These are phyloP conservation scores for Pocillopora grandis DNA, from an alignment of 92 coral and sea anemone species.

Conservation along the genomic window DNA sequence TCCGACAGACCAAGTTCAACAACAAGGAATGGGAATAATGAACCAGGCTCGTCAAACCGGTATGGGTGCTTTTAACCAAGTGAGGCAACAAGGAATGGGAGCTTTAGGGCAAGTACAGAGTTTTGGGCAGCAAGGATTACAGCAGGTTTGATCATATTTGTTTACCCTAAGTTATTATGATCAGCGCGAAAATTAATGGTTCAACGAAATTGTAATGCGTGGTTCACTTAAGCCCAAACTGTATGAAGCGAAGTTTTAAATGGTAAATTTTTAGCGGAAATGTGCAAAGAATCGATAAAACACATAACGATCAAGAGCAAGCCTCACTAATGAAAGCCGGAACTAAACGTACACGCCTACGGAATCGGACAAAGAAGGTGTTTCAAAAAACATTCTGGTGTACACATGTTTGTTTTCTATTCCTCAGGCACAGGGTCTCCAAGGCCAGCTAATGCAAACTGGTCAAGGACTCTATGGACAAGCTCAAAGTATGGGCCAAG, in stretches of 20 bases:
- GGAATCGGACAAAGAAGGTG: no score
- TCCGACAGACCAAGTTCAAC: constrained; percentile 72
- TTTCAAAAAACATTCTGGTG: background rate
- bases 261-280: no score
- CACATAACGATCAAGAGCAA: no score
- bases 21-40: constrained; percentile 84
- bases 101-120: constrained; percentile 67
- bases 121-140: constrained; percentile 77
- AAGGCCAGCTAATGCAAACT: constrained; percentile 41
- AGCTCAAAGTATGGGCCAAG: constrained; percentile 67
- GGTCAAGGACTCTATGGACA: constrained; percentile 75
- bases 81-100: constrained; percentile 70
- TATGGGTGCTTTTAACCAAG: constrained; percentile 81
- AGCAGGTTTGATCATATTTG: constrained; percentile 14
- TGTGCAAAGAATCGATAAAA: no score
- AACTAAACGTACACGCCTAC: no score
- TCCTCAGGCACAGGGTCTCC: constrained; percentile 45
- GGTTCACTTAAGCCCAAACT: no score
- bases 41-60: constrained; percentile 85
- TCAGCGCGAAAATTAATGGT: no score
- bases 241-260: no score
- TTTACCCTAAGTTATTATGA: background rate
- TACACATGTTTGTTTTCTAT: background rate
- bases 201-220: no score
- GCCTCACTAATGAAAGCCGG: no score